A percentile compares a stretch with the other conserved stretches of the same genome.
Evolutionary conservation across 2,113 vertebrate species (phyloP).

Genomic region (Rana temporaria): DNA sequence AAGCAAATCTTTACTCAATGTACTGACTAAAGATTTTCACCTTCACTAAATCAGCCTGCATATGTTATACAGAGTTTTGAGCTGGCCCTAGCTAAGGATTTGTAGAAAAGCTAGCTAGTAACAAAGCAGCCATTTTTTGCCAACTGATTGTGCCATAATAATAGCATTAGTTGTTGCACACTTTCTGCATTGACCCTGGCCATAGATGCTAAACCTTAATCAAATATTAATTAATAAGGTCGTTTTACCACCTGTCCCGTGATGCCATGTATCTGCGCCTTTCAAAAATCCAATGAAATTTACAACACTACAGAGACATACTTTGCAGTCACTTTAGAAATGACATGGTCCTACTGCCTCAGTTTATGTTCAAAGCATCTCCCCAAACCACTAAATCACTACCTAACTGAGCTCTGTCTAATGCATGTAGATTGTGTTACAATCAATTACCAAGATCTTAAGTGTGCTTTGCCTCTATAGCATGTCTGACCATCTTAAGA

Average conservation of each 20-base stretch:
- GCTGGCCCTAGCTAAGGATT: neutral
- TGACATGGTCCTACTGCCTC: slow-evolving; percentile 54
- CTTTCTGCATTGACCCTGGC: slow-evolving; percentile 35
- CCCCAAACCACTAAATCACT: slow-evolving; percentile 57
- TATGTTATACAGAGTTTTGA: too few species aligned
- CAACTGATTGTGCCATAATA: slow-evolving; percentile 28
- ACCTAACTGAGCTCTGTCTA: slow-evolving; percentile 51
- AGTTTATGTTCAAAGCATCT: slow-evolving; percentile 54
- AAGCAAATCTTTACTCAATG: too few species aligned
- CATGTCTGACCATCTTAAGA: slow-evolving; percentile 40
- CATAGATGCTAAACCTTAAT: slow-evolving; percentile 45
- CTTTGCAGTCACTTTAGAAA: slow-evolving; percentile 57
- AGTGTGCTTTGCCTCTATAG: slow-evolving; percentile 42
- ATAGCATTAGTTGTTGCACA: slow-evolving; percentile 6
- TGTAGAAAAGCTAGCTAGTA: neutral
- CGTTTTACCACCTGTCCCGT: slow-evolving; percentile 53
- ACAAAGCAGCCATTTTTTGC: neutral
- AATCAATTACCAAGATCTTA: slow-evolving; percentile 58
- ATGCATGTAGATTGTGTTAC: slow-evolving; percentile 58
- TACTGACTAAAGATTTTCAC: too few species aligned
- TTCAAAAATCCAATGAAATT: slow-evolving; percentile 50
- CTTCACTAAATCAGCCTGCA: too few species aligned
- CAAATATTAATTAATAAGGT: slow-evolving; percentile 57
- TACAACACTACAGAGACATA: slow-evolving; percentile 54
- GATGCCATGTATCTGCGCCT: slow-evolving; percentile 43